These are phyloP conservation scores for Enteromius treurensis DNA, from an alignment of 2,797 vertebrate genomes.

Conservation along the genomic window DNA sequence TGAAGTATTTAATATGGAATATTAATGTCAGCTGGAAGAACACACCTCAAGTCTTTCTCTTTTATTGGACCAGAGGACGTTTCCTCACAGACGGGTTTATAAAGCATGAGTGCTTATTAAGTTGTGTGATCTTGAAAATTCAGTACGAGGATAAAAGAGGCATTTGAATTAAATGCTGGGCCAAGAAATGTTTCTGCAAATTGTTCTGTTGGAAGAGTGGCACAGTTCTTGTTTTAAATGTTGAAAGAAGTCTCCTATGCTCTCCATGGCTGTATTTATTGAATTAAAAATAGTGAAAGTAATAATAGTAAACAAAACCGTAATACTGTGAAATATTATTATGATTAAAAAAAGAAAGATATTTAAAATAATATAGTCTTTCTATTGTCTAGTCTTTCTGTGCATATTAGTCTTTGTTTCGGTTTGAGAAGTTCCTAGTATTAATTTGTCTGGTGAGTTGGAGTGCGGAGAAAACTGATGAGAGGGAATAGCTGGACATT, in stretches of 20 bases:
- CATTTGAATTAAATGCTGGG: background rate
- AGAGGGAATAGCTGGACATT: conserved; percentile 29
- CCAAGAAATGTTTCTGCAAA: background rate
- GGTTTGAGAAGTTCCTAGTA: background rate
- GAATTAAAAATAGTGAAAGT: background rate
- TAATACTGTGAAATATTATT: background rate
- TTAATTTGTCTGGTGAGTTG: background rate
- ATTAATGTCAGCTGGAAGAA: conserved; percentile 20
- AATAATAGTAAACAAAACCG: background rate
- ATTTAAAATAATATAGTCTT: background rate
- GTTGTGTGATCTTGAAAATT: conserved; percentile 36
- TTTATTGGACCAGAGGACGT: conserved; percentile 14
- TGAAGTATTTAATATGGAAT: conserved; percentile 13
- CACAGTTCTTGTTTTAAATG: background rate
- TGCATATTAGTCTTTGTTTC: background rate
- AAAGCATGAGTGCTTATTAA: conserved; percentile 21
- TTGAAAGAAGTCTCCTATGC: background rate
- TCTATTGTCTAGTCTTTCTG: background rate
- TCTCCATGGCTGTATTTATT: background rate
- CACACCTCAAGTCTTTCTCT: conserved; percentile 29
- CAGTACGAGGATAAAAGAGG: background rate
- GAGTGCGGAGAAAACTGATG: conserved; percentile 32
- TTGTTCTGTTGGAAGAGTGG: background rate
- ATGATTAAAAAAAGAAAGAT: too few relatives aligned
- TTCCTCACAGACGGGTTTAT: conserved; percentile 9